These are phyloP conservation scores for Achatina immaculata DNA, from an alignment of 1,140 invertebrate genomes.

Conservation along the genomic window DNA sequence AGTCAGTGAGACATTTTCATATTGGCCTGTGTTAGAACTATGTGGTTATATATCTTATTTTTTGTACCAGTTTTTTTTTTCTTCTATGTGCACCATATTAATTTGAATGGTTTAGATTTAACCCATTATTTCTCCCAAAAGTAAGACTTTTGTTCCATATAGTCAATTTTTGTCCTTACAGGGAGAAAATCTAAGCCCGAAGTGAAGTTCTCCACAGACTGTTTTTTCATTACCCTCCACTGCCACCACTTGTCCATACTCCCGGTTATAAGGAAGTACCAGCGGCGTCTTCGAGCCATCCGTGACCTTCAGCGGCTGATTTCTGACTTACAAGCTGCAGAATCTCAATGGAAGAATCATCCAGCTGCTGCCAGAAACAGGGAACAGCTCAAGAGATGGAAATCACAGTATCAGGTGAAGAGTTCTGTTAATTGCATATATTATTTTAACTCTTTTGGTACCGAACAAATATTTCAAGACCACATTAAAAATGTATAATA, in stretches of 20 bases:
- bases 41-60: too few relatives aligned
- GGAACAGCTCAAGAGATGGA: conserved; percentile 88
- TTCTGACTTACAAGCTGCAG: conserved; percentile 83
- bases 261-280: conserved; percentile 89
- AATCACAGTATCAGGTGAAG: conserved; percentile 79
- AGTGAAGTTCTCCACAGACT: conserved; percentile 93
- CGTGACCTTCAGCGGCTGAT: conserved; percentile 92
- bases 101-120: too few relatives aligned
- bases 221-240: conserved; percentile 95
- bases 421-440: too few relatives aligned
- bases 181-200: conserved; percentile 73
- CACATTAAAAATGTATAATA: too few relatives aligned
- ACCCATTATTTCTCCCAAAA: too few relatives aligned
- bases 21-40: too few relatives aligned
- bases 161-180: conserved; percentile 12
- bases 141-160: conserved; percentile 70
- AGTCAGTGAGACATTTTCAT: too few relatives aligned
- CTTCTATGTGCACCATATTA: too few relatives aligned
- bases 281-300: conserved; percentile 83
- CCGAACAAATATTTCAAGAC: too few relatives aligned
- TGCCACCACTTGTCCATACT: conserved; percentile 92
- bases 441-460: not conserved
- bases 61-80: too few relatives aligned
- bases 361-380: conserved; percentile 83
- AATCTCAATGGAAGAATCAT: conserved; percentile 84